Evolutionary conservation across 2,797 vertebrate genomes (phyloP), one percentile per base, ranked within the genome.

Genomic region (Typhlichthys eigenmanni): DNA sequence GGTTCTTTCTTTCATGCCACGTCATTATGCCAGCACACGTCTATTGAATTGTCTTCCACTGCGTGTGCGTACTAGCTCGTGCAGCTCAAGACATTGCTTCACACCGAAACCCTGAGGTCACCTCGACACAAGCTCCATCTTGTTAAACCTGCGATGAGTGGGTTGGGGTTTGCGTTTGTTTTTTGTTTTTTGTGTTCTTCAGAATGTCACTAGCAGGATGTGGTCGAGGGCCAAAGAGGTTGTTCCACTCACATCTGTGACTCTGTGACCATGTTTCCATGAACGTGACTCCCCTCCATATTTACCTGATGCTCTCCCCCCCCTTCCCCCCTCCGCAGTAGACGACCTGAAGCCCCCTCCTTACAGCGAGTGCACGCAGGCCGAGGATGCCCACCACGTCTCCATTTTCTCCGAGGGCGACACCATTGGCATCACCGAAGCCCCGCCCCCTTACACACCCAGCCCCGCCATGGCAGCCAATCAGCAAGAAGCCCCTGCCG

Each of bases 301-400:
- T 50, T 4, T 9, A 32, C 17, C 19, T 29, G 1, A 0, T 56
- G 60, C 12, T 52, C 48, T 16, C 62, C 16, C 34, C 53, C 13
- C 49, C 3, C 38, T 52, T 56, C 14, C 48, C 49, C 53, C 47
- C 11, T 62, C 72, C 78, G 19, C 76, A 92, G 92, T 87, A 13
- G 93, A 94, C 0, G 92, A 94, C 62, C 89, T 94, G 74, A 95
- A 95, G 85, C 94, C 94, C 3, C 94, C 94, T 51, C 93, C 94
- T 0, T 95, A 95, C 88, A 94, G 93, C 34, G 92, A 94, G 76
- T 92, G 90, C 6, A 90, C 92, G 53, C 84, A 69, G 3, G 71
- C 75, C 0, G 82, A 81, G 0, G 81, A 80, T 1, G 75, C 72
- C 50, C 69, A 66, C 50, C 71, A 65, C 43, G 68, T 88, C 11